Conservation (phyloP, 2,113 vertebrate species). For the Puma concolor region DNA sequence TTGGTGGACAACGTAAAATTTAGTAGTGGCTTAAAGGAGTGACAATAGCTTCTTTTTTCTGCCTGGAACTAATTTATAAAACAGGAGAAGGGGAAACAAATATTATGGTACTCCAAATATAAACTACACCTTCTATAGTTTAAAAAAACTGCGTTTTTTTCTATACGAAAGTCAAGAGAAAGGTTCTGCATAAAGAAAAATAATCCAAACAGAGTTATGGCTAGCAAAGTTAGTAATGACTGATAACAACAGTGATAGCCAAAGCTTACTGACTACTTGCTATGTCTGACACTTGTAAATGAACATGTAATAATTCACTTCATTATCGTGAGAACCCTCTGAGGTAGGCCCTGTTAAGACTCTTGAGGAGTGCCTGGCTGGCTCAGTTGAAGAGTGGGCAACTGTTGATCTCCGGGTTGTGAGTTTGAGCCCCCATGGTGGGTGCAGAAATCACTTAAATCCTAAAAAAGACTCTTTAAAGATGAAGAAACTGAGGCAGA, state of each 20-base stretch:
- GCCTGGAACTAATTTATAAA: background rate
- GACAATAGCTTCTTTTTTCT: background rate
- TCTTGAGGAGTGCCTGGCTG: background rate
- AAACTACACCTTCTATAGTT: background rate
- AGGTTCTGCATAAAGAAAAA: background rate
- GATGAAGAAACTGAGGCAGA: background rate
- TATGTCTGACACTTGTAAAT: background rate
- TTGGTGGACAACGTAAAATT: background rate
- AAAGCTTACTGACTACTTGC: background rate
- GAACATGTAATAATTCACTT: background rate
- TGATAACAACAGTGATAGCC: background rate
- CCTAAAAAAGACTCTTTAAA: background rate
- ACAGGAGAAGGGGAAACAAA: background rate
- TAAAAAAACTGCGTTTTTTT: background rate
- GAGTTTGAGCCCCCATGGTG: too few relatives aligned
- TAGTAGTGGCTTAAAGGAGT: background rate
- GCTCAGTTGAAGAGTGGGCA: too few relatives aligned
- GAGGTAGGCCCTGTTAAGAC: background rate
- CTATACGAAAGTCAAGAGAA: background rate
- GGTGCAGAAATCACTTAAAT: too few relatives aligned
- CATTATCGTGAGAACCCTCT: background rate
- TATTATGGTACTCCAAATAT: background rate
- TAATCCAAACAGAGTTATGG: background rate
- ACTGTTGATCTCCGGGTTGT: too few relatives aligned
- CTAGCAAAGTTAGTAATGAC: background rate